These are phyloP conservation scores for Amphilophus citrinellus DNA, from an alignment of 2,113 vertebrate species.

Conservation along the genomic window DNA sequence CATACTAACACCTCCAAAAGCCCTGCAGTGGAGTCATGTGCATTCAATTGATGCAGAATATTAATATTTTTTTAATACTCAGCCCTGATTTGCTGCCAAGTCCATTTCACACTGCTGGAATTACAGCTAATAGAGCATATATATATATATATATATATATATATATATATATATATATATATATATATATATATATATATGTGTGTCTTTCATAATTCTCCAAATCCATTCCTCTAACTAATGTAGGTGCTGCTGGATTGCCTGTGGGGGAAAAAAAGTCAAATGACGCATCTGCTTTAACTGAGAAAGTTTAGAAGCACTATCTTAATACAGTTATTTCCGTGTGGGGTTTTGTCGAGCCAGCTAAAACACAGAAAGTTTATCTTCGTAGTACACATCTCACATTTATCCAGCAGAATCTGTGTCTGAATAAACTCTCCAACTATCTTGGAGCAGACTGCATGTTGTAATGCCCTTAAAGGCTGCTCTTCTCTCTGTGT, in stretches of 20 bases:
- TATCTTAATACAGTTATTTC: neutral
- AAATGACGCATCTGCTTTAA: too few relatives aligned
- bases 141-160: neutral
- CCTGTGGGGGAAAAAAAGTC: too few relatives aligned
- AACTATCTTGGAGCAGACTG: neutral
- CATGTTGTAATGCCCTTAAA: neutral
- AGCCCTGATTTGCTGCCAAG: neutral
- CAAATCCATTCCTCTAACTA: neutral
- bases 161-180: neutral
- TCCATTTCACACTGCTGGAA: neutral
- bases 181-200: too few relatives aligned
- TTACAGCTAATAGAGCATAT: neutral
- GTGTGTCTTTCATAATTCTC: neutral
- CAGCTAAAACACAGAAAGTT: neutral
- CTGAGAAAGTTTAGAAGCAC: neutral
- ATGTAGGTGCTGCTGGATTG: neutral
- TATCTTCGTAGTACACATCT: neutral
- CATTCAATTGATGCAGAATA: neutral
- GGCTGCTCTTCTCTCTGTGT: neutral
- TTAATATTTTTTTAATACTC: neutral
- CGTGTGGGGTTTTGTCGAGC: neutral
- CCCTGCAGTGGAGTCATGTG: neutral
- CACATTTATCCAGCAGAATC: neutral
- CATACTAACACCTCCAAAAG: neutral
- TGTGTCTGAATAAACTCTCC: neutral